Base-by-base conservation (phyloP, 2,113 vertebrate species). In the Puntigrus tetrazona region DNA sequence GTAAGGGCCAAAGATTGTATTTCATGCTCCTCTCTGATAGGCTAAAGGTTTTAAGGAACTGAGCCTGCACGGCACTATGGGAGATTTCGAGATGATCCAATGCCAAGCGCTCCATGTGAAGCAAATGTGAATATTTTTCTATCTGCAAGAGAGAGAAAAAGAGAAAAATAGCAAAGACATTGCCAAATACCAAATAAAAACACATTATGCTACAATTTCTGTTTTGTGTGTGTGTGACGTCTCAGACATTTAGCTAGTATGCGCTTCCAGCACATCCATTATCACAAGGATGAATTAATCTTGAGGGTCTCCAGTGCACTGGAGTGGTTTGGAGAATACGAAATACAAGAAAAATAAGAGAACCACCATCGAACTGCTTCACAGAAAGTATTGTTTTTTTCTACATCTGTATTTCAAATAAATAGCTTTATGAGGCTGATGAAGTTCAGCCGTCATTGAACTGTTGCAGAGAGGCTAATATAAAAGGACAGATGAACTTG, bases 11-110 rank as follows among this genome's bases (percentile, higher is more conserved):
- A 31, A 85, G 36, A 45, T 59, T 79, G 14, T 31, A 57, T 69
- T 78, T 78, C 47, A 63, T 84, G 74, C 61, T 45, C n/a, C 34
- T 78, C 52, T 78, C 67, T 80, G 79, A 86, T 86, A 83, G 80
- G 83, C 82, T 69, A 57, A 85, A 77, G 84, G 45, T n/a, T 59
- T 52, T 43, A 55, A 38, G 77, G 76, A 74, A 69, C 78, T 52
- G 72, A 72, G 76, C 59, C 52, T 79, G 38, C 38, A 25, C 87
- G 85, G 29, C 65, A 72, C 34, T n/a, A 5, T 78, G 75, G 31
- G 61, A 81, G 73, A 63, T 72, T 88, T 85, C 31, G 81, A 75
- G 47, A 41, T 69, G 73, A 85, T 69, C 78, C 61, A 31, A 38
- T 69, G 73, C 83, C 83, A 84, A 77, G 76, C 50, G 7, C 34